These are phyloP conservation scores for Neoseiulus cucumeris DNA, from an alignment of 1,140 invertebrate genomes.

Conservation along the genomic window DNA sequence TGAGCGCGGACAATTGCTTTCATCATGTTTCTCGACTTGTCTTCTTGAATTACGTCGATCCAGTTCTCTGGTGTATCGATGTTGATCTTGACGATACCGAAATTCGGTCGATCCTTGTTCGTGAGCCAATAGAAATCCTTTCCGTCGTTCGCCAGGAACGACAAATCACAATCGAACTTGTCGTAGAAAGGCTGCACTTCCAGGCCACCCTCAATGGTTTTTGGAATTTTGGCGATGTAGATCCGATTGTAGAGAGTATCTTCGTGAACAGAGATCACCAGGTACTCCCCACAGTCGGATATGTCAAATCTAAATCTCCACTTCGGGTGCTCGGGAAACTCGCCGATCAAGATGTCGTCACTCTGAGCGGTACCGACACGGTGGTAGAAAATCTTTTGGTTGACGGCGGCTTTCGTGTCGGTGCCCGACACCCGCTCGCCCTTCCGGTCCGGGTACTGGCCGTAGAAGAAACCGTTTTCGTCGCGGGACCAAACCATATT, in stretches of 20 bases:
- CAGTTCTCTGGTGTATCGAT: constrained; percentile 35
- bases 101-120: constrained; percentile 31
- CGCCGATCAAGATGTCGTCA: constrained; percentile 67
- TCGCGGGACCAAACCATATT: constrained; percentile 83
- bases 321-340: constrained; percentile 75
- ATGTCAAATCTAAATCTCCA: constrained; percentile 36
- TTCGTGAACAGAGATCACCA: constrained; percentile 52
- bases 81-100: constrained; percentile 32
- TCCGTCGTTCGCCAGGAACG: constrained; percentile 29
- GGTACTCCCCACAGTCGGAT: constrained; percentile 70
- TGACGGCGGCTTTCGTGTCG: constrained; percentile 59
- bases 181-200: not conserved
- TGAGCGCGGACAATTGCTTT: constrained; percentile 59
- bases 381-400: constrained; percentile 91
- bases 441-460: constrained; percentile 52
- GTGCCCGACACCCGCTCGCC: constrained; percentile 60
- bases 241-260: constrained; percentile 71
- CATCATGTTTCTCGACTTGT: constrained; percentile 66
- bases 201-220: not conserved
- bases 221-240: constrained; percentile 29
- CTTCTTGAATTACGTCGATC: constrained; percentile 62
- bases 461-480: constrained; percentile 80
- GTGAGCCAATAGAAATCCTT: constrained; percentile 30
- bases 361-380: constrained; percentile 58
- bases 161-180: not conserved